Conservation (phyloP, 2,113 vertebrate genomes). For the cat (Felis catus) region DNA sequence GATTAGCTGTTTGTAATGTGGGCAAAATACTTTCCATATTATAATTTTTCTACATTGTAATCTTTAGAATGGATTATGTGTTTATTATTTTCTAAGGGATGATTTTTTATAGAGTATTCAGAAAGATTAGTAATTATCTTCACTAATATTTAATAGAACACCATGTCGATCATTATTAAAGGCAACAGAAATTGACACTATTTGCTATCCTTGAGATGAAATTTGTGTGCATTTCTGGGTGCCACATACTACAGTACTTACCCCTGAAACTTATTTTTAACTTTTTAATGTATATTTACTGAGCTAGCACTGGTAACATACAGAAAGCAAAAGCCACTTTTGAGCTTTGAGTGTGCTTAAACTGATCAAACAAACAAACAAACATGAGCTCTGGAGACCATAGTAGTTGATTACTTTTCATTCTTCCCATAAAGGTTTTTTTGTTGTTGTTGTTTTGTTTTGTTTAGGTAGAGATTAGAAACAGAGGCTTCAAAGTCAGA, state of each 20-base stretch:
- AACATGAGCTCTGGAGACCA: background rate
- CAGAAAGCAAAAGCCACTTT: background rate
- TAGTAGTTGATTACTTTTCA: background rate
- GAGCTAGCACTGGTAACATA: background rate
- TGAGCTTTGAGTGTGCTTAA: background rate
- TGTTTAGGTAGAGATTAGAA: background rate
- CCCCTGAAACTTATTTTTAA: background rate
- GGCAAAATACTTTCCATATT: slow-evolving; percentile 69
- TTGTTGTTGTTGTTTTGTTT: background rate
- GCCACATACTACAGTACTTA: background rate
- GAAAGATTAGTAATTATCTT: slow-evolving; percentile 46
- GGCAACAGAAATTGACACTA: background rate
- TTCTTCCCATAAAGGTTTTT: background rate
- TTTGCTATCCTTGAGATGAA: background rate
- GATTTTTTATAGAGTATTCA: slow-evolving; percentile 58
- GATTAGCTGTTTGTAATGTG: slow-evolving; percentile 66
- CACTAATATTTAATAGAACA: background rate
- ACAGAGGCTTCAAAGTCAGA: background rate
- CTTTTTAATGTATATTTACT: background rate
- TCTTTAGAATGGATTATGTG: slow-evolving; percentile 35
- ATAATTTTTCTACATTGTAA: slow-evolving; percentile 70
- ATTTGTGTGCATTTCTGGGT: background rate
- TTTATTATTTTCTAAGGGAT: slow-evolving; percentile 67
- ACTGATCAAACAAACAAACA: background rate
- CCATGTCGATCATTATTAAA: background rate